Base-by-base conservation (phyloP, 2,113 vertebrate species). In the Pleuronectes platessa region DNA sequence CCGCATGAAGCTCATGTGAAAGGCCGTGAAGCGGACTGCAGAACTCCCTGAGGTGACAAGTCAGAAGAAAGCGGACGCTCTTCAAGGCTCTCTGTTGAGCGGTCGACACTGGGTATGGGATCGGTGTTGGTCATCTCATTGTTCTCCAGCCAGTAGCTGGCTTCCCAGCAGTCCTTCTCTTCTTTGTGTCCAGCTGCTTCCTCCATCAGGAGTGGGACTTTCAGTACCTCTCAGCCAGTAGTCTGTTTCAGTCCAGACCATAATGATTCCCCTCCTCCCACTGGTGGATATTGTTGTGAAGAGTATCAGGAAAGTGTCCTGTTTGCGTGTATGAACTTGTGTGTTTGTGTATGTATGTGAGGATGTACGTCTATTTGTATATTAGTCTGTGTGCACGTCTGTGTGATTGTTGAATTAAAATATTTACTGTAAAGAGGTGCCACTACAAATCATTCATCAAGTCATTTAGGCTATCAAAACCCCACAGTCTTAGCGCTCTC, bases 131-230 rank as follows among this genome's bases (percentile, higher is more conserved):
- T 82, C 69, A 67, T 84, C 65, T 91, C 86, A 87, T 86, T 91
- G 90, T 90, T 87, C 85, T 87, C 74, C 3, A 13, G 80, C 78
- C 88, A 84, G 82, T 88, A 81, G 85, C 85, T 86, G 82, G 72
- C 84, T 91, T 91, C 88, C 88, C 74, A 83, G 80, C 82, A 83
- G 74, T 78, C 63, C 81, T 31, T 31, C 31, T 91, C 68, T 83
- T 85, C 86, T 92, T 92, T 88, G 81, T 90, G 71, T 93, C 91
- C 92, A 94, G 92, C 91, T 93, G 92, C 89, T 91, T 95, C 92
- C 93, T 91, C 83, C 58, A 49, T 63, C 88, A 91, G 82, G 92
- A 87, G 82, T 74, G 79, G 79, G 88, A 83, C 86, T 90, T 93
- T 90, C 89, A 90, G 79, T 79, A 79, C 63, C 70, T 81, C 83